Evolutionary conservation across 1,140 invertebrate species (phyloP).

Genomic region (Meteorus sp.): DNA sequence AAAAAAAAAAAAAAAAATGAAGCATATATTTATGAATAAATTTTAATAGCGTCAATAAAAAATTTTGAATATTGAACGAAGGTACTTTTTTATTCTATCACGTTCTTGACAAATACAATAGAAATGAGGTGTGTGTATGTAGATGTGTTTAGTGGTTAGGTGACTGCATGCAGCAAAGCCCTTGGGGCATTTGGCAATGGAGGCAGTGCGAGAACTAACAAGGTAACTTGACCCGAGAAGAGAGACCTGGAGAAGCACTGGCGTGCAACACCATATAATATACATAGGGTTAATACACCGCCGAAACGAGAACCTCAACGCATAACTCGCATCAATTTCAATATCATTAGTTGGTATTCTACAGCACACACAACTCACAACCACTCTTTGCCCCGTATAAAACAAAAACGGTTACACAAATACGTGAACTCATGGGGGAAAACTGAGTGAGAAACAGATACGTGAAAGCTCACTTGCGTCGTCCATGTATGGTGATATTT

Average conservation of each 20-base stretch:
- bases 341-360: constrained; percentile 35
- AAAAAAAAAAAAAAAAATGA: neutral
- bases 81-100: neutral
- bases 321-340: constrained; percentile 38
- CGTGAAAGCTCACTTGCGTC: constrained; percentile 25
- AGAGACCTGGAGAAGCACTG: constrained; percentile 8
- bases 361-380: neutral
- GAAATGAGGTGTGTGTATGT: neutral
- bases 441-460: no score
- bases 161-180: constrained; percentile 8
- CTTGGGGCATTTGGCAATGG: constrained; percentile 24
- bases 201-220: constrained; percentile 34
- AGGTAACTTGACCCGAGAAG: constrained; percentile 31
- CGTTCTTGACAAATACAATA: neutral
- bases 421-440: no score
- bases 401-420: constrained; percentile 13
- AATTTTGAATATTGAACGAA: neutral
- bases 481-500: constrained; percentile 26
- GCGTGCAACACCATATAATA: constrained; percentile 5
- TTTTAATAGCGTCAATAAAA: neutral
- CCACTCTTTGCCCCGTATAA: neutral
- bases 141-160: neutral
- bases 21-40: neutral
- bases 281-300: constrained; percentile 24
- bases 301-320: constrained; percentile 30